Conservation (phyloP, 2,113 vertebrate species). For the Chauna torquata region DNA sequence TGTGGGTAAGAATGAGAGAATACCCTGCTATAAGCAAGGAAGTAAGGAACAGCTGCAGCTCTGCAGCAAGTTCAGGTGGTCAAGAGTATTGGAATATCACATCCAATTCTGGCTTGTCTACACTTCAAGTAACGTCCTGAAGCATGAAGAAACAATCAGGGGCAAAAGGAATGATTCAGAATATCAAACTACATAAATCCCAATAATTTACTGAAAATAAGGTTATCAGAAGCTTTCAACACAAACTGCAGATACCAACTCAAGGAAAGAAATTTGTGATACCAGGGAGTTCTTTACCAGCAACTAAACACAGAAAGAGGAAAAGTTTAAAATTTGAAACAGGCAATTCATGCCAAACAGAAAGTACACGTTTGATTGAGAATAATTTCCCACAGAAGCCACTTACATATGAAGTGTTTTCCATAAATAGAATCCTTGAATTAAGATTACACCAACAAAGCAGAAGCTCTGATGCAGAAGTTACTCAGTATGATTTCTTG, state of each 20-base stretch:
- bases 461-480: background rate
- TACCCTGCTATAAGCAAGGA: background rate
- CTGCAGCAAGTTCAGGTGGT: background rate
- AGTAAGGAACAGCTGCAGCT: background rate
- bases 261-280: background rate
- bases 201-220: background rate
- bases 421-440: background rate
- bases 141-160: background rate
- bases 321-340: background rate
- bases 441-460: background rate
- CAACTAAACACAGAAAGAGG: background rate
- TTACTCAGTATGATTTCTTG: background rate
- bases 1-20: background rate
- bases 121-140: background rate
- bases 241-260: background rate
- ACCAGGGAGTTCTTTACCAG: background rate
- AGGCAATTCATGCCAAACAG: background rate
- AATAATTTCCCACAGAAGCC: background rate
- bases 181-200: background rate
- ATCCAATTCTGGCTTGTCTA: background rate
- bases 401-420: background rate
- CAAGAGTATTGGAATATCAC: background rate
- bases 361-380: background rate
- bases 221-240: background rate
- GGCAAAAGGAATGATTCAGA: background rate